Percentiles rank a stretch among this genome's conserved stretches.
Conservation (phyloP, 2,888 invertebrate genomes). For the Drosophila subsilvestris region DNA sequence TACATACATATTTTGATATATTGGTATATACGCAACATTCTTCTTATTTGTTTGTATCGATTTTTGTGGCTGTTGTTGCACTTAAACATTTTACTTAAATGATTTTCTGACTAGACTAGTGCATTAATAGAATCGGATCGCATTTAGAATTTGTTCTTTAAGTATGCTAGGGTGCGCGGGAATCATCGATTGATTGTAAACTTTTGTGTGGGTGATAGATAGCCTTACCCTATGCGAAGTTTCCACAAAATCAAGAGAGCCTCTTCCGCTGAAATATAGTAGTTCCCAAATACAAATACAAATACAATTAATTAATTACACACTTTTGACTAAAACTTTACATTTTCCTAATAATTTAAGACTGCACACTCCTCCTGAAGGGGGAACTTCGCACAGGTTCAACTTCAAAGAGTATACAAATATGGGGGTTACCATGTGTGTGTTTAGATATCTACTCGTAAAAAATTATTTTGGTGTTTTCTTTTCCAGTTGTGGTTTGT, state of each 20-base stretch:
- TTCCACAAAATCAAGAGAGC: slow-evolving; percentile 18
- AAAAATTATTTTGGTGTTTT: slow-evolving; percentile 38
- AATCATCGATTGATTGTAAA: slow-evolving; percentile 17
- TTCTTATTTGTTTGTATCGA: slow-evolving; percentile 33
- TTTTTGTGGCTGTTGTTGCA: slow-evolving; percentile 51
- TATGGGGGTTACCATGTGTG: background rate
- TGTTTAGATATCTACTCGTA: slow-evolving; percentile 3
- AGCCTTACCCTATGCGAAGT: slow-evolving; percentile 7
- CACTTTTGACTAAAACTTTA: slow-evolving; percentile 11
- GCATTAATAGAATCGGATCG: slow-evolving; percentile 65
- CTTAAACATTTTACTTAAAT: slow-evolving; percentile 69
- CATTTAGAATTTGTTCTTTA: slow-evolving; percentile 58
- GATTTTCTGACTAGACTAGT: slow-evolving; percentile 74
- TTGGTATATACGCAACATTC: slow-evolving; percentile 41
- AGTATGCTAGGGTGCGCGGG: slow-evolving; percentile 49
- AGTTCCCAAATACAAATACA: background rate
- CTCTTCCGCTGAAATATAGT: background rate
- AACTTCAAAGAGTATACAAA: background rate
- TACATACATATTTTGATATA: slow-evolving; percentile 43
- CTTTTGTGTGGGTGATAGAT: background rate
- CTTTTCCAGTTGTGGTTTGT: background rate
- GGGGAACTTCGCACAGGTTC: slow-evolving; percentile 7
- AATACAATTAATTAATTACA: too few species aligned
- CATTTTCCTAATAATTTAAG: slow-evolving; percentile 1
- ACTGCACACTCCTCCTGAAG: background rate